Base-by-base conservation (phyloP, 2,888 invertebrate species). In the Lampropteryx suffumata region DNA sequence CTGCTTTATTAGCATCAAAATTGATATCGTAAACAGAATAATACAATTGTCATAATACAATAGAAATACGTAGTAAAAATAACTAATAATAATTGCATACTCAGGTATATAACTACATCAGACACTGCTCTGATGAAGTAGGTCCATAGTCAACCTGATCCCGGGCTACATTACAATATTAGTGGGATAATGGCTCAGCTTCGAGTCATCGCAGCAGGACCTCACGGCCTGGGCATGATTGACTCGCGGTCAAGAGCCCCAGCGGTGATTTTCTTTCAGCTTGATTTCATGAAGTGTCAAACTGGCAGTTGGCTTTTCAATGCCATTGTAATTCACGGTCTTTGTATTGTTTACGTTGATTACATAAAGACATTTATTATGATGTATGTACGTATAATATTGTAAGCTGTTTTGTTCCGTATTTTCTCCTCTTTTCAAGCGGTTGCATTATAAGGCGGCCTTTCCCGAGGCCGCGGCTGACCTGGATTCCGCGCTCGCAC, bases 391-490 rank as follows among this genome's bases (percentile, higher is more conserved):
- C n/a, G n/a, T n/a, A n/a, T n/a, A n/a, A n/a, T n/a, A n/a, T 24
- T 2, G 24, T 24, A 24, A 24, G 24, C 12, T 14, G n/a, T 14
- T 14, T 41, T 30, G 17, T 21, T 40, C 9, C 8, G 28, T 26
- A 36, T 30, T 43, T 50, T 34, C 43, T 47, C 49, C 37, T 57
- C 53, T 57, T 60, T 58, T 56, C 42, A 41, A 33, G 40, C 32
- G 32, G 45, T 36, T 47, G 46, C 42, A 55, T 59, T 56, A 66
- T 59, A 59, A 59, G 43, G 59, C 68, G 85, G 73, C 86, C 86
- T 86, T 81, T 66, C 63, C 54, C 81, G 80, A 82, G 84, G 84
- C 79, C 82, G 71, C 64, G 55, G 41, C 69, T 81, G 84, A 84
- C 85, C 85, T 82, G 85, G 69, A 81, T 84, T 77, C 71, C 67